These are phyloP conservation scores for Columba guinea DNA, from an alignment of 2,797 vertebrate species.

Conservation along the genomic window DNA sequence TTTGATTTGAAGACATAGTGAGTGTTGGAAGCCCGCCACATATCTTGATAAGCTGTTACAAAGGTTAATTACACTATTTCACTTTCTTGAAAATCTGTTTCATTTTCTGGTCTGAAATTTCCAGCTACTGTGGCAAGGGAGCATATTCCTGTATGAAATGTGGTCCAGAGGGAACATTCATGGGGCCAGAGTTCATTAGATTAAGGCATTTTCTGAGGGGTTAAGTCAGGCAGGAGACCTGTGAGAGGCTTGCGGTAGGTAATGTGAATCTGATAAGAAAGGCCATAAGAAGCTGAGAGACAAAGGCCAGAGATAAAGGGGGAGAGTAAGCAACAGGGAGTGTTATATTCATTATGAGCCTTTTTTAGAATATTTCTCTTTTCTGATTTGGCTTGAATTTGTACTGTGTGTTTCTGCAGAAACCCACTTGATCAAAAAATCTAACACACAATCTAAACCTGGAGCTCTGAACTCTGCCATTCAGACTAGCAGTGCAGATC, in stretches of 20 bases:
- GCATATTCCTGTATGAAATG: not conserved
- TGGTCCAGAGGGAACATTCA: not conserved
- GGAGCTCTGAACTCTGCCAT: not conserved
- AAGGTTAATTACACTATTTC: conserved; percentile 20
- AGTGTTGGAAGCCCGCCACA: not conserved
- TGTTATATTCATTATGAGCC: not conserved
- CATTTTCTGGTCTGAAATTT: not conserved
- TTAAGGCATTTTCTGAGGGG: not conserved
- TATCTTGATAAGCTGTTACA: not conserved
- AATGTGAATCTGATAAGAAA: not conserved
- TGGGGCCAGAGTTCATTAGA: not conserved
- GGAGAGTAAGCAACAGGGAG: not conserved
- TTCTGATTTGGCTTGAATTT: not conserved
- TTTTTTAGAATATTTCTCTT: not conserved
- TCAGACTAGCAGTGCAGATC: not conserved
- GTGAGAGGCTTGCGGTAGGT: not conserved
- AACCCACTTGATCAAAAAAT: not conserved
- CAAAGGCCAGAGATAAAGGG: not conserved
- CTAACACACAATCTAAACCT: not conserved
- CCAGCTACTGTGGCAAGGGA: not conserved
- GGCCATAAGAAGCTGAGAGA: not conserved
- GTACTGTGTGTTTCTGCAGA: not conserved
- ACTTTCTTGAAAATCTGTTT: conserved; percentile 5
- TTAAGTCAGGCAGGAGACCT: not conserved
- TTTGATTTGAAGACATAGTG: not conserved